Percentiles rank a stretch among this genome's conserved stretches.
These are phyloP conservation scores for Nemopilema nomurai DNA, from an alignment of 30 jellyfish, hydroid and myxozoan genomes.

Conservation along the genomic window DNA sequence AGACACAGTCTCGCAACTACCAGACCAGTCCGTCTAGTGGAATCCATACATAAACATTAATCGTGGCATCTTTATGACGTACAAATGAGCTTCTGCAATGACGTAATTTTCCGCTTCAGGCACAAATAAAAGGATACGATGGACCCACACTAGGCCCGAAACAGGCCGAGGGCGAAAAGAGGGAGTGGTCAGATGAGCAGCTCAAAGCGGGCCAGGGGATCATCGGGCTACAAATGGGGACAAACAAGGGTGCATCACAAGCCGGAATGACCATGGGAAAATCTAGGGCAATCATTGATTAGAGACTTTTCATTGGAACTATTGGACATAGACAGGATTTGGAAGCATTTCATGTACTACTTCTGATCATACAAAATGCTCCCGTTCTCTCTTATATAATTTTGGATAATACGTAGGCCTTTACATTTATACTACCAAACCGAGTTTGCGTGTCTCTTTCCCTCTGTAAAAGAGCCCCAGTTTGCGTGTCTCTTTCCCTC, in stretches of 20 bases:
- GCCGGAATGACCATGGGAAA: constrained; percentile 87
- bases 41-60: too few species aligned
- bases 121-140: constrained; percentile 64
- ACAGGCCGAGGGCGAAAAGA: constrained; percentile 66
- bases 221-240: constrained; percentile 86
- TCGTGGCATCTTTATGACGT: too few species aligned
- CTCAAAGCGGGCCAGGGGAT: constrained; percentile 64
- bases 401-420: background rate
- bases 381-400: background rate
- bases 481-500: background rate
- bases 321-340: background rate
- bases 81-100: too few species aligned
- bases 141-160: constrained; percentile 89
- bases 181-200: constrained; percentile 76
- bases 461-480: background rate
- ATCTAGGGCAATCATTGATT: constrained; percentile 74
- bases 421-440: background rate
- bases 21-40: too few species aligned
- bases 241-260: constrained; percentile 83
- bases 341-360: background rate
- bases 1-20: too few species aligned
- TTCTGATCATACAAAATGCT: background rate
- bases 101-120: too few species aligned
- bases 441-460: background rate
- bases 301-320: background rate